A percentile compares a stretch with the other conserved stretches of the same genome.
Conservation (phyloP, 1,140 invertebrate genomes). For the Trichoplusia ni region DNA sequence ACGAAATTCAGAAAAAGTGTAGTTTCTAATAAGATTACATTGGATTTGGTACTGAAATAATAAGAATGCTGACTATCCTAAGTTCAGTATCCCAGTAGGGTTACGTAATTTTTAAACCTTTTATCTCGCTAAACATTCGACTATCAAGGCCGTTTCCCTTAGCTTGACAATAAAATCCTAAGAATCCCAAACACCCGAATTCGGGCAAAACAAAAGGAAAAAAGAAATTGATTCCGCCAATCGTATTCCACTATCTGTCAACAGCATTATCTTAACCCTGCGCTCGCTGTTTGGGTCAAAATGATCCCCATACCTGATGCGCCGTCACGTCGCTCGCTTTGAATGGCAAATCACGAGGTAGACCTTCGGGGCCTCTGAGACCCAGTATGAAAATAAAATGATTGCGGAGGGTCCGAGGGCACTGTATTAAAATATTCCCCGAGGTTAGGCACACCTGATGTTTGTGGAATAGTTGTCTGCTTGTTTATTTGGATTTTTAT, state of each 20-base stretch:
- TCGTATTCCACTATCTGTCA: constrained; percentile 64
- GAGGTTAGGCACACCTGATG: constrained; percentile 70
- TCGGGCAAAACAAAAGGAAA: constrained; percentile 19
- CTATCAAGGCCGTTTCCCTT: too few relatives aligned
- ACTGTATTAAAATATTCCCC: constrained; percentile 77
- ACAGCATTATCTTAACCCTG: constrained; percentile 68
- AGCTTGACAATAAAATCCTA: not conserved
- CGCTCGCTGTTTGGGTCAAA: constrained; percentile 38
- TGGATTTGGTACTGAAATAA: too few relatives aligned
- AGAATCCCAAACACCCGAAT: not conserved
- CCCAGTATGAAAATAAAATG: constrained; percentile 80
- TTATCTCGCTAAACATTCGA: too few relatives aligned
- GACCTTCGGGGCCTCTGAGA: constrained; percentile 75
- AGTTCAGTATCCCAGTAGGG: too few relatives aligned
- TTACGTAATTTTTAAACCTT: too few relatives aligned
- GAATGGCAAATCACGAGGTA: constrained; percentile 79
- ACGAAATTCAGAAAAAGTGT: too few relatives aligned
- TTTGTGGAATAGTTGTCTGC: constrained; percentile 62
- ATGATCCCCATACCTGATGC: constrained; percentile 74
- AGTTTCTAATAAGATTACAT: too few relatives aligned
- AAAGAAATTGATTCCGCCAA: constrained; percentile 62
- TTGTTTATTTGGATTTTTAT: constrained; percentile 62
- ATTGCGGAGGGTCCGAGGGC: constrained; percentile 71
- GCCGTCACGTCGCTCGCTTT: constrained; percentile 72
- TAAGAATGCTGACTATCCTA: too few relatives aligned